A percentile compares a stretch with the other conserved stretches of the same genome.
phyloP scores from a whole-genome alignment of 2,888 invertebrate species.

The Amphipoea oculea region DNA sequence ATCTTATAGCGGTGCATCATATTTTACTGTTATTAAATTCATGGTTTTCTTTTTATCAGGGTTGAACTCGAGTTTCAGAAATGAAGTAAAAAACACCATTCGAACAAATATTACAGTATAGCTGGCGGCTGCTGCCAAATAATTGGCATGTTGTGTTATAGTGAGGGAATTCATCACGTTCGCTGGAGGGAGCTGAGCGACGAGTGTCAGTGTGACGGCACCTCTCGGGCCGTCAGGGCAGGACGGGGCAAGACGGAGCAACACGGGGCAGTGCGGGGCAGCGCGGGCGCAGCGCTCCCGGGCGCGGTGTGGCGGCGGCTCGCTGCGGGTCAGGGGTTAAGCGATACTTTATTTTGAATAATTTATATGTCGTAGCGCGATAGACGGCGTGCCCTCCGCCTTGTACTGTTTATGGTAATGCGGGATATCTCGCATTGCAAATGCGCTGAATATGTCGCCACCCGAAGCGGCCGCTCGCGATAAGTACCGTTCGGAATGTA shows the following conservation, averaged over 20 bases:
- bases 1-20: slow-evolving; percentile 45
- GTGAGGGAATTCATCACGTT: slow-evolving; percentile 55
- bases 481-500: slow-evolving; percentile 83
- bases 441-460: slow-evolving; percentile 89
- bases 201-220: slow-evolving; percentile 51
- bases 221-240: slow-evolving; percentile 34
- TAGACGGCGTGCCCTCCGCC: slow-evolving; percentile 89
- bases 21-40: slow-evolving; percentile 48
- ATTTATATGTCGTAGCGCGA: slow-evolving; percentile 90
- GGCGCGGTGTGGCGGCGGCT: slow-evolving; percentile 69
- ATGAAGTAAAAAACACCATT: not conserved
- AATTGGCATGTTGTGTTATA: slow-evolving; percentile 35
- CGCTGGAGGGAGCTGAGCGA: slow-evolving; percentile 52
- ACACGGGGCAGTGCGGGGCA: slow-evolving; percentile 35
- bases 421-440: slow-evolving; percentile 90
- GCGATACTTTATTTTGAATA: slow-evolving; percentile 91
- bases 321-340: slow-evolving; percentile 85
- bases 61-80: slow-evolving; percentile 18
- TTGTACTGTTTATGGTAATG: slow-evolving; percentile 90
- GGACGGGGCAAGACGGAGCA: slow-evolving; percentile 41
- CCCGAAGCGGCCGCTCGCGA: slow-evolving; percentile 83
- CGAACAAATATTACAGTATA: slow-evolving; percentile 12
- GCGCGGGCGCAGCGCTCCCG: slow-evolving; percentile 63
- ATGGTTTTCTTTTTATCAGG: slow-evolving; percentile 26
- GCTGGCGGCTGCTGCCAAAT: slow-evolving; percentile 40